Evolutionary conservation across 53 echinoderm and acorn worm species (phyloP).

Genomic region (Apostichopus leukothele): DNA sequence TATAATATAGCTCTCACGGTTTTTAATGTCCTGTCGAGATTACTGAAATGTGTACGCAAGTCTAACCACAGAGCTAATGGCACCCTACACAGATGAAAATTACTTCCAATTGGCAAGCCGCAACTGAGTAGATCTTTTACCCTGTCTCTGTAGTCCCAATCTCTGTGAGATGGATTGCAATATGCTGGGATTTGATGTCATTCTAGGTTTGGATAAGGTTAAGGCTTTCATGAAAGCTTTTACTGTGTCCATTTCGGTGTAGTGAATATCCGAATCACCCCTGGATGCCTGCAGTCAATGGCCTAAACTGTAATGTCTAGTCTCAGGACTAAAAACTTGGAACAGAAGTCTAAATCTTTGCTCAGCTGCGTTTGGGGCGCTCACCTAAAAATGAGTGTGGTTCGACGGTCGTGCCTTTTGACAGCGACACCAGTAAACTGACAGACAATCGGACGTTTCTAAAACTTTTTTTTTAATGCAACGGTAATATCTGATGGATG

Average conservation of each 20-base stretch:
- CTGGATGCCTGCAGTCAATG: slow-evolving; percentile 26
- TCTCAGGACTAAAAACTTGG: background rate
- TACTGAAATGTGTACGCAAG: slow-evolving; percentile 14
- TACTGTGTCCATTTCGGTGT: slow-evolving; percentile 20
- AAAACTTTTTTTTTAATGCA: too few relatives aligned
- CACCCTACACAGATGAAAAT: slow-evolving; percentile 28
- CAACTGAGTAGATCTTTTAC: background rate
- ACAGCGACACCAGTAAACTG: too few relatives aligned
- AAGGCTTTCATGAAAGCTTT: background rate
- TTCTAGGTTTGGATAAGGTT: background rate
- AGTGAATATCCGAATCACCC: background rate
- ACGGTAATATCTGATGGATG: too few relatives aligned
- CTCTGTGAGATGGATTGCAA: background rate
- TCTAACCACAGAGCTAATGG: slow-evolving; percentile 34
- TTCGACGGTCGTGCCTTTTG: too few relatives aligned
- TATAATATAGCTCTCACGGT: background rate
- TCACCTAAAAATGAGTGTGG: too few relatives aligned
- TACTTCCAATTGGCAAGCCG: slow-evolving; percentile 26
- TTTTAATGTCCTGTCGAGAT: background rate
- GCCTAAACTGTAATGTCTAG: slow-evolving; percentile 14
- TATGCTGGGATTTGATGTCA: slow-evolving; percentile 1
- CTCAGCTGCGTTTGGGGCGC: too few relatives aligned
- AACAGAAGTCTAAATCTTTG: too few relatives aligned
- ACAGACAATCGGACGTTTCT: too few relatives aligned
- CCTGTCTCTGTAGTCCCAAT: background rate